Evolutionary conservation across 1,140 invertebrate species (phyloP).

Genomic region (Lordiphosa collinella): DNA sequence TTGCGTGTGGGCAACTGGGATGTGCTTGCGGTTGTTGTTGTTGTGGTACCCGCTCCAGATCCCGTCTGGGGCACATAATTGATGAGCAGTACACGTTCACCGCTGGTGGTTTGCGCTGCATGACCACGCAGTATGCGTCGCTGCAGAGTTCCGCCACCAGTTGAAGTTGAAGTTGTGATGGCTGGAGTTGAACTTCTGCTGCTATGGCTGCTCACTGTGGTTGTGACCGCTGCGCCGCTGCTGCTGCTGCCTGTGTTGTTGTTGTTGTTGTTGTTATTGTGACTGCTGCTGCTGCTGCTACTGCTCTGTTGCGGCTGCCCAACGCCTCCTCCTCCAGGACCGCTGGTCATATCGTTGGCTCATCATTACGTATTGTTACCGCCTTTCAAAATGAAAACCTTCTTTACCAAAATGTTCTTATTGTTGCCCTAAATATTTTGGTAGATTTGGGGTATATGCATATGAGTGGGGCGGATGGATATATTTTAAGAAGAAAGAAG

Average conservation of each 20-base stretch:
- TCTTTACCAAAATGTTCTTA: constrained; percentile 80
- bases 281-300: constrained; percentile 24
- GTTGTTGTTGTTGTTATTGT: constrained; percentile 33
- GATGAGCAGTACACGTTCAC: constrained; percentile 74
- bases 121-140: constrained; percentile 69
- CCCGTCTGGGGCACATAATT: constrained; percentile 68
- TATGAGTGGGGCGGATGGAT: constrained; percentile 18
- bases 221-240: constrained; percentile 28
- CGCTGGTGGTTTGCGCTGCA: constrained; percentile 71
- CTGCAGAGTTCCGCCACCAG: constrained; percentile 37
- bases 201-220: constrained; percentile 29
- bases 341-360: constrained; percentile 79
- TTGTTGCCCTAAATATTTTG: constrained; percentile 68
- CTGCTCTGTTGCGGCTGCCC: constrained; percentile 31
- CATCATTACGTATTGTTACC: constrained; percentile 80
- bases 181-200: constrained; percentile 42
- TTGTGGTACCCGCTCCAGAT: constrained; percentile 31
- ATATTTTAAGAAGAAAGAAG: constrained; percentile 52
- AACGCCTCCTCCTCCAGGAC: constrained; percentile 68
- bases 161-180: constrained; percentile 31
- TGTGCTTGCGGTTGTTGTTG: constrained; percentile 36
- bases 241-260: constrained; percentile 29
- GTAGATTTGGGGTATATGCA: constrained; percentile 42
- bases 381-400: constrained; percentile 80
- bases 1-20: constrained; percentile 71